These are phyloP conservation scores for Leptinotarsa juncta DNA, from an alignment of 2,888 invertebrate species.

Conservation along the genomic window DNA sequence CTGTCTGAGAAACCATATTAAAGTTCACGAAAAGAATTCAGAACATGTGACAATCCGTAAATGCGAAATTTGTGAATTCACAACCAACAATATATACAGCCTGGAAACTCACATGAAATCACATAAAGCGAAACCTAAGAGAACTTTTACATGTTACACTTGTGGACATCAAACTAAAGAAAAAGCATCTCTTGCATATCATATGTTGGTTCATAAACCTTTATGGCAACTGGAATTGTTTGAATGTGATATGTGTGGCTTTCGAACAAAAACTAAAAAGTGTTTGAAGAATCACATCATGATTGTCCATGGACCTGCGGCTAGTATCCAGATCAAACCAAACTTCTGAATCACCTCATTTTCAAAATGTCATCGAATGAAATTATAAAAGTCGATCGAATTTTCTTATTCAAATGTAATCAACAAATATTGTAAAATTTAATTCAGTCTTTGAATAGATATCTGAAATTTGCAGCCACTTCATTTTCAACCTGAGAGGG, in stretches of 20 bases:
- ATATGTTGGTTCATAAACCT: not conserved
- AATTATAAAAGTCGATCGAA: too few relatives aligned
- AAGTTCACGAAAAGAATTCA: conserved; percentile 8
- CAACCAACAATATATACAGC: conserved; percentile 19
- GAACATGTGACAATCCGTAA: not conserved
- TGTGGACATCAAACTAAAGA: not conserved
- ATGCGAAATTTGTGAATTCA: conserved; percentile 13
- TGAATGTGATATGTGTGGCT: not conserved
- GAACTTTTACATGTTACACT: not conserved
- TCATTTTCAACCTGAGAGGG: too few relatives aligned
- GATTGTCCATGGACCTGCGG: not conserved
- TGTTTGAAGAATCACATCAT: not conserved
- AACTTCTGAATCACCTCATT: not conserved
- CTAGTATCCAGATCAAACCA: not conserved
- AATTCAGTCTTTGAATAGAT: too few relatives aligned
- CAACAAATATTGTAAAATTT: too few relatives aligned
- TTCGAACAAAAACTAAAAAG: not conserved
- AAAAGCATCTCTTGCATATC: not conserved
- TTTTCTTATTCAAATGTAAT: too few relatives aligned
- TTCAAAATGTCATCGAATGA: too few relatives aligned
- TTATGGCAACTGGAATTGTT: not conserved
- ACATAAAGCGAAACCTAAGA: not conserved
- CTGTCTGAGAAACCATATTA: conserved; percentile 19
- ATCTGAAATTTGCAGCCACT: too few relatives aligned
- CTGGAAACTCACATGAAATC: conserved; percentile 10